Percentiles rank a stretch among this genome's conserved stretches.
These are phyloP conservation scores for Hirundo rustica DNA, from an alignment of 2,797 vertebrate genomes.

Conservation along the genomic window DNA sequence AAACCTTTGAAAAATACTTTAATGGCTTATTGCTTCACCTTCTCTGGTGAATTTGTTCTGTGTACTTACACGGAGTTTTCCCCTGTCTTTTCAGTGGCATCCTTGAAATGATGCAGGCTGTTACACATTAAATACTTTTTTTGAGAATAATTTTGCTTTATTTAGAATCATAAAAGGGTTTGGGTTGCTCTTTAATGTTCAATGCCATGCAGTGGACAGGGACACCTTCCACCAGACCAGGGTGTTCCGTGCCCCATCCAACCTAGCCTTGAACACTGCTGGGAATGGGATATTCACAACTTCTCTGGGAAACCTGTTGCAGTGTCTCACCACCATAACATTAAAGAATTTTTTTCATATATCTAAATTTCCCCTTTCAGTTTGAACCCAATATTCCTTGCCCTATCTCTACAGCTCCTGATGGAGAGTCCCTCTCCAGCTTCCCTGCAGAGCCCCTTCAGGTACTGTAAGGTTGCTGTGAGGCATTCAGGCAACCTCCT, in stretches of 20 bases:
- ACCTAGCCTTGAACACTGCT: not conserved
- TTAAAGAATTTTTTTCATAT: not conserved
- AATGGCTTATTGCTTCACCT: not conserved
- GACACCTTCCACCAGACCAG: not conserved
- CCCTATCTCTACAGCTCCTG: not conserved
- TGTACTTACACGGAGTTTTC: not conserved
- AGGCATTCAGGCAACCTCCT: not conserved
- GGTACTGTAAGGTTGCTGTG: not conserved
- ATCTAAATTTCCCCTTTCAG: not conserved
- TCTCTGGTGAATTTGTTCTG: not conserved
- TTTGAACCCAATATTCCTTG: not conserved
- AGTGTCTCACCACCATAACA: not conserved
- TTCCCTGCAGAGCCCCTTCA: not conserved
- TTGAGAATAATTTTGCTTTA: not conserved
- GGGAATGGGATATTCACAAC: not conserved
- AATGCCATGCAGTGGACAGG: not conserved
- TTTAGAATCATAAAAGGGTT: not conserved
- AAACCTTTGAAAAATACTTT: not conserved
- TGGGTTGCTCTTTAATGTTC: not conserved
- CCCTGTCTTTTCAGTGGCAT: not conserved
- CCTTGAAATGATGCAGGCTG: not conserved
- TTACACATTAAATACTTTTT: not conserved
- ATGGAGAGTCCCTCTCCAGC: not conserved
- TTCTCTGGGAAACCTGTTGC: not conserved
- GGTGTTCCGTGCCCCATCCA: accelerated